Base-by-base conservation (phyloP, 2,113 vertebrate species). In the Toxotes jaculatrix region DNA sequence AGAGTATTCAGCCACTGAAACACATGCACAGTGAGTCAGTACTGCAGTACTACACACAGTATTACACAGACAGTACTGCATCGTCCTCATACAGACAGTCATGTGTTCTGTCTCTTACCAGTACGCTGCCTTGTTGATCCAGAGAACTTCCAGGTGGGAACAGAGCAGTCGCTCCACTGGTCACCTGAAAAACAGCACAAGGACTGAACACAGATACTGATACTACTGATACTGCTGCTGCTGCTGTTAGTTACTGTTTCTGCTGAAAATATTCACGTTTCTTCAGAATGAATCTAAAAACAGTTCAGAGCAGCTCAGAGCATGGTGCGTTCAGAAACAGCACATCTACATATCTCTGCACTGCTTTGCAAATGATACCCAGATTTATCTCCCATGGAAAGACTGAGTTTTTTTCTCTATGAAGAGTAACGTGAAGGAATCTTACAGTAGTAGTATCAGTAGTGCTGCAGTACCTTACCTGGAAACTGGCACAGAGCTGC, bases 101-200 rank as follows among this genome's bases (percentile, higher is more conserved):
- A 16, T 13, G n/a, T 38, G 51, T 55, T 19, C 1, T 31, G 47
- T 0, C 27, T 56, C 95, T 59, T 95, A 99, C 98, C 96, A 98
- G 94, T 57, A 97, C 90, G 23, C 94, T 94, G 82, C 87, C 96
- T 83, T 95, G 93, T 68, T 97, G 91, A 88, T 95, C 95, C 91
- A 99, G 92, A 71, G 96, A 95, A 85, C 96, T 97, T 89, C 97
- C 97, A 62, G 97, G 97, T 70, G 98, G 98, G 90, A 98, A 99
- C 87, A 98, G 96, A 32, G 93, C 96, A 11, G 98, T 98, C 0
- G 94, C 94, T 92, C 97, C 97, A 79, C 91, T 93, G 8, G 93
- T 95, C 82, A 98, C 92, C 88, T 99, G 67, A 49, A 75, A 63
- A 0, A 64, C 5, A 19, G 17, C 2, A 77, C 1, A 70, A 8